Evolutionary conservation across 2,888 invertebrate genomes (phyloP), one percentile per base, ranked within the genome.

Genomic region (Spialia ferax): DNA sequence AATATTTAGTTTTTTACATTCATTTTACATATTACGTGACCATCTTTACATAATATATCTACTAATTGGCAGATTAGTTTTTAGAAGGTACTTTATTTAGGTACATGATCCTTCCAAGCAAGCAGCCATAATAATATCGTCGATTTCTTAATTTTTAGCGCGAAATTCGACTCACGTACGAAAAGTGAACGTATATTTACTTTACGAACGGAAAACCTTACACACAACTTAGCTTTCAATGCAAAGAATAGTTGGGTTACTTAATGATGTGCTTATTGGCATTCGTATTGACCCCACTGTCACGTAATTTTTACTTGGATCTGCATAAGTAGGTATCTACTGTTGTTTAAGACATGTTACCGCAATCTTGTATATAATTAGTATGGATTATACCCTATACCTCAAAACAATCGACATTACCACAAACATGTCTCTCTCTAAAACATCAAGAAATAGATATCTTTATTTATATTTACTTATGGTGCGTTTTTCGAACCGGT

Each of bases 351-450:
- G 38, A n/a, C n/a, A n/a, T n/a, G n/a, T 59, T 15, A 23, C 59
- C 59, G 52, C 42, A 77, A 74, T 69, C 72, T 64, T 62, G 76
- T 79, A 48, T n/a, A 0, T 20, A n/a, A n/a, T n/a, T n/a, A n/a
- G n/a, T n/a, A n/a, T n/a, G n/a, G n/a, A n/a, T n/a, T n/a, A n/a
- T n/a, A n/a, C n/a, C n/a, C n/a, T n/a, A n/a, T n/a, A n/a, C n/a
- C n/a, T n/a, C n/a, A n/a, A n/a, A n/a, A n/a, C n/a, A n/a, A n/a
- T n/a, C n/a, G n/a, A n/a, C n/a, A n/a, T n/a, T 35, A 35, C 11
- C 2, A 1, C 32, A 11, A 11, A 35, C 32, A 2, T 35, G 6
- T 29, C 29, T 35, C n/a, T n/a, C n/a, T n/a, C n/a, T n/a, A n/a
- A n/a, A n/a, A n/a, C n/a, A n/a, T n/a, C n/a, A n/a, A n/a, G n/a